Evolutionary conservation across 2,888 invertebrate genomes (phyloP).

Genomic region (Athetis lepigone): DNA sequence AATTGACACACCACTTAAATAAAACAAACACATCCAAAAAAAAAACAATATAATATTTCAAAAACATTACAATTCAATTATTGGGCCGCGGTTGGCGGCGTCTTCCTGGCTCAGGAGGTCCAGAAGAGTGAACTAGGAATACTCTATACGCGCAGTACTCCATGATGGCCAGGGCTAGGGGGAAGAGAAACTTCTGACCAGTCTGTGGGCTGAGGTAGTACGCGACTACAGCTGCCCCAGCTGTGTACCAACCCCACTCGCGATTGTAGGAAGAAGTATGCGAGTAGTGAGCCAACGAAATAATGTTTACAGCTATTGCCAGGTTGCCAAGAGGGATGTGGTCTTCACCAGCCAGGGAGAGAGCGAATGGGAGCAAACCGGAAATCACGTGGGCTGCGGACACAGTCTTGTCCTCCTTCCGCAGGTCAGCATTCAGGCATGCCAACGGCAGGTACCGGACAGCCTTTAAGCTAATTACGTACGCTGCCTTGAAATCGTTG

Average conservation of each 20-base stretch:
- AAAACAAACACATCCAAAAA: too few relatives aligned
- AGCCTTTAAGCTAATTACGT: slow-evolving; percentile 75
- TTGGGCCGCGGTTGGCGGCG: not conserved
- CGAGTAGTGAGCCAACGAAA: slow-evolving; percentile 76
- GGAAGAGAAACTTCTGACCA: slow-evolving; percentile 74
- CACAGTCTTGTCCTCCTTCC: slow-evolving; percentile 67
- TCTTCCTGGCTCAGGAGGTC: not conserved
- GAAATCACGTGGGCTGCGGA: slow-evolving; percentile 77
- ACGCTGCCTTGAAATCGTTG: slow-evolving; percentile 75
- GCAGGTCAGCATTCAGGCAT: slow-evolving; percentile 82
- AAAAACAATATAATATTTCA: slow-evolving; percentile 23
- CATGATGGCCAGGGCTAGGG: slow-evolving; percentile 77
- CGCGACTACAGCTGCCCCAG: slow-evolving; percentile 75
- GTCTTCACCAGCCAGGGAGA: slow-evolving; percentile 76
- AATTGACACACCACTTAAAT: too few relatives aligned
- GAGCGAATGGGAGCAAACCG: slow-evolving; percentile 79
- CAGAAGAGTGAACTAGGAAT: slow-evolving; percentile 61
- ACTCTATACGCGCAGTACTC: slow-evolving; percentile 81
- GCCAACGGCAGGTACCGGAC: slow-evolving; percentile 79
- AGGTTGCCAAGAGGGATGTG: slow-evolving; percentile 75
- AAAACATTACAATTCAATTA: not conserved
- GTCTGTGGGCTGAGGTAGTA: slow-evolving; percentile 73
- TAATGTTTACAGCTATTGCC: slow-evolving; percentile 77
- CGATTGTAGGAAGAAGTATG: slow-evolving; percentile 66
- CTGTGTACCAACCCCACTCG: slow-evolving; percentile 82